Base-by-base conservation (phyloP, 2,797 vertebrate species). In the Taenioides sp. region DNA sequence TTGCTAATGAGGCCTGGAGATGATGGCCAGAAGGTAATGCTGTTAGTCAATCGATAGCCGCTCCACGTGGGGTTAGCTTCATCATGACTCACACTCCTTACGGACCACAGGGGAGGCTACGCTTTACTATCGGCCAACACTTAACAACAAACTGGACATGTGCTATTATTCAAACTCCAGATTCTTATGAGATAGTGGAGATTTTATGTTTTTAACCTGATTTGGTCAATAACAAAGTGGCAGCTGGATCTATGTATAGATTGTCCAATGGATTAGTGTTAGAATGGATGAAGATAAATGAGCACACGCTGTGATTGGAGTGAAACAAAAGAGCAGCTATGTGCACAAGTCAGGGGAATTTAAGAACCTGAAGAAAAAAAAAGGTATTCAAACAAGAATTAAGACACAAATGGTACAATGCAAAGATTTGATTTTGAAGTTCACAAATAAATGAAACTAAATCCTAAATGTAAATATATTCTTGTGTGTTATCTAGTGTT, bases 1-100 rank as follows among this genome's bases (percentile, higher is more conserved):
- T 65, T 80, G 86, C 85, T 92, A 92, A 93, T 92, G 89, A 93
- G 84, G 86, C 86, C 79, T 67, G 72, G 82, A 87, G 89, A 89
- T 86, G 87, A 85, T 84, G 84, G 77, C 84, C 84, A 88, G 86
- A 85, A 92, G 90, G 87, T 91, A 88, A 91, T 91, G 85, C 88
- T 62, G 58, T 69, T 72, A 62, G 82, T 75, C 78, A 86, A 92
- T 93, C 91, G 74, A 93, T 93, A 89, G 66, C 85, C 84, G 18
- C 80, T 82, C 87, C 85, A 77, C 12, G 69, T 86, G 67, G 81
- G 90, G 81, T 92, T 87, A 88, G 84, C 84, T 85, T 90, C 87
- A 86, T 86, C 80, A 77, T 90, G 88, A 88, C 84, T 90, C 87
- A 88, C 74, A n/a, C 73, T 76, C 80, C 65, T 34, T 27, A 61